Percentiles rank a stretch among this genome's conserved stretches.
phyloP scores from a whole-genome alignment of 1,140 invertebrate species.

The Euwallacea fornicatus region DNA sequence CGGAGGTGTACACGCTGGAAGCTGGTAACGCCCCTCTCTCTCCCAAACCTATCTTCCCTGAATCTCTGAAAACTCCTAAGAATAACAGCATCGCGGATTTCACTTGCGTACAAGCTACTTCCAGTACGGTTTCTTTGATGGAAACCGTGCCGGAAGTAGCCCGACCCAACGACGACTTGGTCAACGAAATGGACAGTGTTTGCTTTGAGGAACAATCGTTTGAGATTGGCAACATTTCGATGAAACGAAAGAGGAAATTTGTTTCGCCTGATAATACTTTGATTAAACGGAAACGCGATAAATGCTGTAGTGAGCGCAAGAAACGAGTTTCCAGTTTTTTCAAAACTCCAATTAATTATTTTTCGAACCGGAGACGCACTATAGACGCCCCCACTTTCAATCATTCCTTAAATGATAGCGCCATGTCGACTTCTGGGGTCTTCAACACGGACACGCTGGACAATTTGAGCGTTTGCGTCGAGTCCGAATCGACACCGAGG shows the following conservation, averaged over 20 bases:
- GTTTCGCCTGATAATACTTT: slow-evolving; percentile 41
- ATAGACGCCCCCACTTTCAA: slow-evolving; percentile 45
- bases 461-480: slow-evolving; percentile 43
- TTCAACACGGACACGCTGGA: slow-evolving; percentile 49
- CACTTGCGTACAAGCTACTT: slow-evolving; percentile 22
- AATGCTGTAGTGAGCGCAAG: slow-evolving; percentile 48
- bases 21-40: slow-evolving; percentile 45
- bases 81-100: slow-evolving; percentile 31
- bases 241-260: slow-evolving; percentile 47
- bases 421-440: slow-evolving; percentile 48
- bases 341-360: slow-evolving; percentile 50
- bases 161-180: slow-evolving; percentile 38
- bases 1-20: slow-evolving; percentile 48
- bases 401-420: slow-evolving; percentile 48
- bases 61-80: slow-evolving; percentile 36
- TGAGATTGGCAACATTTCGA: slow-evolving; percentile 28
- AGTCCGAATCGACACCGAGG: slow-evolving; percentile 32
- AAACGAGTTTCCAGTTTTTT: slow-evolving; percentile 50
- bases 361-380: slow-evolving; percentile 50
- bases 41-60: slow-evolving; percentile 34
- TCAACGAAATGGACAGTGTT: slow-evolving; percentile 36
- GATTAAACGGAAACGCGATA: slow-evolving; percentile 47
- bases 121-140: slow-evolving; percentile 32
- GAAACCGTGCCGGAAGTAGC: slow-evolving; percentile 48
- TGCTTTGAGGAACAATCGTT: slow-evolving; percentile 41